Base-by-base conservation (phyloP, 2,888 invertebrate species). In the Volucella inanis region DNA sequence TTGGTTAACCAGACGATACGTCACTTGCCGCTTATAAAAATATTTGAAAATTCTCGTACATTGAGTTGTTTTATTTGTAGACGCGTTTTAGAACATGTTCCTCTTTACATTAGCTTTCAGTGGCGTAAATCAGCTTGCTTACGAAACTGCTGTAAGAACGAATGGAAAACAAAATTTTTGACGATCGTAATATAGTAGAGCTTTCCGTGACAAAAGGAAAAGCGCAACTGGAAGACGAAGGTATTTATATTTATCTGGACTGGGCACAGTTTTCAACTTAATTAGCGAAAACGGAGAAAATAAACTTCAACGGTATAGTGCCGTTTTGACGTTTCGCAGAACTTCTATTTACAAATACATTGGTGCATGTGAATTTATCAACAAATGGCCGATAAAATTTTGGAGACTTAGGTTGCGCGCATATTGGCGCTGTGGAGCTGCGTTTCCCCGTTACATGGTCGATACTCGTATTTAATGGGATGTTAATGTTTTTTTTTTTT, bases 211-310 rank as follows among this genome's bases (percentile, higher is more conserved):
- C 49, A 12, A 50, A 31, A 22, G 14, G 11, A 59, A 61, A 22
- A 59, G 49, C 61, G 71, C 59, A 71, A 71, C 50, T 49, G 59
- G 14, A 14, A 41, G 71, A 59, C 50, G 50, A 61, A 59, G 71
- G 59, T 50, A 14, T 31, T 31, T 31, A 31, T 6, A 18, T 71
- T 50, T 59, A 50, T 71, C 59, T 11, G 38, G 57, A 8, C 11
- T 14, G 12, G 18, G 3, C n/a, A n/a, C n/a, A 45, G 45, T 45
- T 45, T 47, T 15, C 2, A 45, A 61, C 43, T 61, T 43, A 31
- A 31, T 6, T 45, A 3, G 8, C 22, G 43, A 61, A 18, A 61
- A 61, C 43, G 59, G 43, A 57, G 3, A 3, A 39, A 57, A 57
- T 57, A 9, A 10, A 15, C 39, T 57, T 14, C 15, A 2, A 9